Percentiles rank a stretch among this genome's conserved stretches.
phyloP scores from a whole-genome alignment of 2,797 vertebrate genomes.

The Heliangelus exortis region DNA sequence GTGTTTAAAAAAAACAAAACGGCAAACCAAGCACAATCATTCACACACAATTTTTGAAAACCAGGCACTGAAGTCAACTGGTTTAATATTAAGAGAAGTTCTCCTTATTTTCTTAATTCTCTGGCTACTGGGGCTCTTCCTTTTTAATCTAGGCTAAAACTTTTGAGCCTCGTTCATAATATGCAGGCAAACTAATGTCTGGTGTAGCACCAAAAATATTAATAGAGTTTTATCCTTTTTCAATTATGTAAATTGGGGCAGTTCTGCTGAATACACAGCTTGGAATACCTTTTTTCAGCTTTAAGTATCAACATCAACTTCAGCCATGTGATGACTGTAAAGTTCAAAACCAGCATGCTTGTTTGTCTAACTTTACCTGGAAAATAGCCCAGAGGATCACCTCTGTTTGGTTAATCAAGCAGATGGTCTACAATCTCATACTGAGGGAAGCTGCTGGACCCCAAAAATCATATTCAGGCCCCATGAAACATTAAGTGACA shows the following conservation, averaged over 20 bases:
- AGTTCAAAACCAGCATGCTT: not conserved
- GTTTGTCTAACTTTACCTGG: not conserved
- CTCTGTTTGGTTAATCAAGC: not conserved
- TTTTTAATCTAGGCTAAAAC: not conserved
- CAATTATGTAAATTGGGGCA: not conserved
- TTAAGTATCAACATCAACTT: not conserved
- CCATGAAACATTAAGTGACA: not conserved
- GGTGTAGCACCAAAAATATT: not conserved
- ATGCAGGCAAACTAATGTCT: not conserved
- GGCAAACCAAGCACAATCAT: not conserved
- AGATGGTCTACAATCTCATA: not conserved
- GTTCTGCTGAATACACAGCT: not conserved
- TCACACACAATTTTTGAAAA: not conserved
- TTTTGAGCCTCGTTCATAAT: not conserved
- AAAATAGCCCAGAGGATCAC: not conserved
- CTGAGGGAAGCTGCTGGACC: not conserved
- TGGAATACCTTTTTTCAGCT: not conserved
- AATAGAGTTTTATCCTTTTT: not conserved
- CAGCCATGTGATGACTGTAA: not conserved
- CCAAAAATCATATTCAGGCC: not conserved
- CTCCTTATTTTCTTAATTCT: not conserved
- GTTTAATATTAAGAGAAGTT: not conserved
- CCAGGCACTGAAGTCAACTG: not conserved
- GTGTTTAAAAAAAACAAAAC: not conserved
- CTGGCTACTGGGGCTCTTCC: not conserved